Conservation (phyloP, 2,113 vertebrate species). For the Caretta caretta region DNA sequence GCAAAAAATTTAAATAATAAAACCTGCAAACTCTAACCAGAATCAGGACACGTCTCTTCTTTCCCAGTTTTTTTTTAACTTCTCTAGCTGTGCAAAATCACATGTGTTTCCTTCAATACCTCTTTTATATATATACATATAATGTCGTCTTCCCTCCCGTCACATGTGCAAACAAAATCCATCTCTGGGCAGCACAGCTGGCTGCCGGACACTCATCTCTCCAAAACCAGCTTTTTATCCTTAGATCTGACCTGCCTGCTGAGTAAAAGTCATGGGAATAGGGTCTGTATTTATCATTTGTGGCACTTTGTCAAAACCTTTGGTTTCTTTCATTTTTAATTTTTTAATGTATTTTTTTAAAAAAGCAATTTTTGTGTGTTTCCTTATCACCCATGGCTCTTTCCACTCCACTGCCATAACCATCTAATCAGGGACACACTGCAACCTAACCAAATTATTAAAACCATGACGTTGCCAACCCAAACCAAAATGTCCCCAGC, state of each 20-base stretch:
- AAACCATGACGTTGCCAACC: constrained; percentile 39
- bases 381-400: constrained; percentile 40
- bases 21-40: constrained; percentile 54
- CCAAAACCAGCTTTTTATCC: constrained; percentile 54
- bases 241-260: constrained; percentile 63
- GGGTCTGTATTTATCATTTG: constrained; percentile 64
- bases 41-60: constrained; percentile 55
- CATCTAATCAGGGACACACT: constrained; percentile 56
- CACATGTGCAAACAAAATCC: constrained; percentile 67
- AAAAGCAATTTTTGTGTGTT: not conserved
- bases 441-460: not conserved
- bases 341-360: constrained; percentile 7
- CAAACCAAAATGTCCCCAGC: constrained; percentile 38
- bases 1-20: constrained; percentile 69
- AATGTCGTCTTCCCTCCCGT: constrained; percentile 43
- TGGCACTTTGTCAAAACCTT: constrained; percentile 88
- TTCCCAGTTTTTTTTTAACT: constrained; percentile 65
- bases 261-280: constrained; percentile 67
- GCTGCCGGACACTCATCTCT: constrained; percentile 25
- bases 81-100: constrained; percentile 86
- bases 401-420: constrained; percentile 49
- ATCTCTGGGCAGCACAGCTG: not conserved
- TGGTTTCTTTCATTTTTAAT: constrained; percentile 84
- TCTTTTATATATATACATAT: not conserved
- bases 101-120: constrained; percentile 11